A percentile compares a stretch with the other conserved stretches of the same genome.
Evolutionary conservation across 2,888 invertebrate genomes (phyloP).

Genomic region (Amphimallon solstitiale): DNA sequence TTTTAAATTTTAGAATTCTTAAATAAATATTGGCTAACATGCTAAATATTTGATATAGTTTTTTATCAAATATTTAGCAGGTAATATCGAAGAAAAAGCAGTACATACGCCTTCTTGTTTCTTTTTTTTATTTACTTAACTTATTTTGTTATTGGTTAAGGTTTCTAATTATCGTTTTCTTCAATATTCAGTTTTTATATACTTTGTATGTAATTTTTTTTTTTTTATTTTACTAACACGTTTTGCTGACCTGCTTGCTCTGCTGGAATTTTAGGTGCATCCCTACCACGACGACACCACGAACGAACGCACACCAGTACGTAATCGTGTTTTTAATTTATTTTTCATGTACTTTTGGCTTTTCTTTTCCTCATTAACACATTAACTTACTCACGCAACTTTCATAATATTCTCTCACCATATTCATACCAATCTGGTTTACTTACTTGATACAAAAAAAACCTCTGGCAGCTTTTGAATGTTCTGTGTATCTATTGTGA

Average conservation of each 20-base stretch:
- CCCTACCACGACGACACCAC: conserved; percentile 9
- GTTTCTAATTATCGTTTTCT: conserved; percentile 43
- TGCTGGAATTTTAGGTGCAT: conserved; percentile 55
- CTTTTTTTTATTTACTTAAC: not conserved
- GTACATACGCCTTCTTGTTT: too few relatives aligned
- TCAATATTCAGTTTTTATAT: conserved; percentile 36
- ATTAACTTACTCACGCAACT: conserved; percentile 16
- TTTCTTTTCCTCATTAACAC: conserved; percentile 41
- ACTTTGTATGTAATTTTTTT: conserved; percentile 23
- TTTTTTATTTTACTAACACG: conserved; percentile 66
- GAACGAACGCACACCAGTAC: conserved; percentile 70
- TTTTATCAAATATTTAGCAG: too few relatives aligned
- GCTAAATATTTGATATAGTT: too few relatives aligned
- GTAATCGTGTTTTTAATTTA: conserved; percentile 57
- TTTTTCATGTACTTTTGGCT: conserved; percentile 45
- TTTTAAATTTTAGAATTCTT: too few relatives aligned
- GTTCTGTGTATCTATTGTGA: not conserved
- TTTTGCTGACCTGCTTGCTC: conserved; percentile 71
- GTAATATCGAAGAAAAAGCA: too few relatives aligned
- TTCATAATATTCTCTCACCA: not conserved
- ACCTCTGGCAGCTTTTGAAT: not conserved
- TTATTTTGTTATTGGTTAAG: not conserved
- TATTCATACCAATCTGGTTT: not conserved
- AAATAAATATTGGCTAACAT: too few relatives aligned
- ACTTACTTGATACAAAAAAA: not conserved